Evolutionary conservation across 2,888 invertebrate species (phyloP).

Genomic region (Zeuzera pyrina): DNA sequence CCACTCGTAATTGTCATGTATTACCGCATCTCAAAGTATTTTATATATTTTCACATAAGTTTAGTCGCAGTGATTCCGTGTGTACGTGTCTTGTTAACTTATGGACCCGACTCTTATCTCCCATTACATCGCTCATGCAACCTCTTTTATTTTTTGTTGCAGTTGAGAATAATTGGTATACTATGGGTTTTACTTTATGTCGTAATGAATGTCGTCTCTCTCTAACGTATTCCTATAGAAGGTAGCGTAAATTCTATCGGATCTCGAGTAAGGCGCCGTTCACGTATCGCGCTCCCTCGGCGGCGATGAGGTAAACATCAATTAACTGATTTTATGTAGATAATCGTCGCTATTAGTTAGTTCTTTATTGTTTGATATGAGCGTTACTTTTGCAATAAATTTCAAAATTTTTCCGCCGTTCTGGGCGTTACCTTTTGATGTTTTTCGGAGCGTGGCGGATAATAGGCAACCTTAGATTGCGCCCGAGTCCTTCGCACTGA

Average conservation of each 20-base stretch:
- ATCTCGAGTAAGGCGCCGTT: slow-evolving; percentile 20
- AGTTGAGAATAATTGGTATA: slow-evolving; percentile 59
- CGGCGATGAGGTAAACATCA: slow-evolving; percentile 52
- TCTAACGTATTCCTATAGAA: too few species aligned
- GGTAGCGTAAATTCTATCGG: too few species aligned
- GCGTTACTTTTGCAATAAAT: slow-evolving; percentile 59
- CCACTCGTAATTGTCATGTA: slow-evolving; percentile 49
- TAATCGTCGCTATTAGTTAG: slow-evolving; percentile 63
- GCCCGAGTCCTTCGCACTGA: slow-evolving; percentile 61
- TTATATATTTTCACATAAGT: slow-evolving; percentile 35
- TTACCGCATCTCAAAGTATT: slow-evolving; percentile 46
- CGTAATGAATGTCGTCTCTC: too few species aligned
- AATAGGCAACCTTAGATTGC: slow-evolving; percentile 70
- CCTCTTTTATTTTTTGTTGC: slow-evolving; percentile 38
- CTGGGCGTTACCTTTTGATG: slow-evolving; percentile 66
- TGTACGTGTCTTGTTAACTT: slow-evolving; percentile 38
- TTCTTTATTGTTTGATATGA: slow-evolving; percentile 67
- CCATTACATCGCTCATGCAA: slow-evolving; percentile 15
- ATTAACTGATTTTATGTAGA: slow-evolving; percentile 64
- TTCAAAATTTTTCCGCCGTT: slow-evolving; percentile 68
- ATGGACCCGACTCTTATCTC: slow-evolving; percentile 28
- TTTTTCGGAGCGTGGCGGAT: slow-evolving; percentile 71
- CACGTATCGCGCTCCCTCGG: slow-evolving; percentile 20
- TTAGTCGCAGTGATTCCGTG: slow-evolving; percentile 15
- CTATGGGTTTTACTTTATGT: too few species aligned